Percentiles rank a stretch among this genome's conserved stretches.
phyloP scores from a whole-genome alignment of 2,113 vertebrate species.

The Planiliza haematocheilus region DNA sequence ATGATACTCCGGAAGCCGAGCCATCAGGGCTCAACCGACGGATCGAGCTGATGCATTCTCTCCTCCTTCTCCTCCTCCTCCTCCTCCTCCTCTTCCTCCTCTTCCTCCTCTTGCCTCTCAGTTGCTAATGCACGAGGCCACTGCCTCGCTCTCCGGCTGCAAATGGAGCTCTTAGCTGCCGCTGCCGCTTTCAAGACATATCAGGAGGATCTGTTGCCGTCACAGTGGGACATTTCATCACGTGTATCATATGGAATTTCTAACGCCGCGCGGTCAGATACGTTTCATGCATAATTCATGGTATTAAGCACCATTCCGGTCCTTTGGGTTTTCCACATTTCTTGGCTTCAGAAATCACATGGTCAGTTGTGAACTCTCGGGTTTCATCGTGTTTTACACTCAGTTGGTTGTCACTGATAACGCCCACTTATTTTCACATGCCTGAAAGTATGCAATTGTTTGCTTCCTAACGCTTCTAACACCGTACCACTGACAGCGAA shows the following conservation, averaged over 20 bases:
- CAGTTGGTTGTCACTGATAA: slow-evolving; percentile 16
- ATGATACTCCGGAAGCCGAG: slow-evolving; percentile 53
- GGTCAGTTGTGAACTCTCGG: slow-evolving; percentile 9
- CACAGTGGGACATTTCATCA: neutral
- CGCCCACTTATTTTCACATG: slow-evolving; percentile 21
- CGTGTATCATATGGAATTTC: slow-evolving; percentile 9
- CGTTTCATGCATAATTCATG: slow-evolving; percentile 11
- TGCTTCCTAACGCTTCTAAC: slow-evolving; percentile 47
- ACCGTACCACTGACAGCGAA: slow-evolving; percentile 39
- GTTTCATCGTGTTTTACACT: slow-evolving; percentile 17
- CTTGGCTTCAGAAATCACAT: neutral
- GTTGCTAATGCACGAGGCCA: slow-evolving; percentile 57
- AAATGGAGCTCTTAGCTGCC: slow-evolving; percentile 58
- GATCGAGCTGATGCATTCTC: slow-evolving; percentile 55
- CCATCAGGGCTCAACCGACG: slow-evolving; percentile 56
- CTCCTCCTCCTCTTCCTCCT: slow-evolving; percentile 20
- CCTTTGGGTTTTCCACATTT: neutral
- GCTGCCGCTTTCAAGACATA: slow-evolving; percentile 49
- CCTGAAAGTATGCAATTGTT: slow-evolving; percentile 31
- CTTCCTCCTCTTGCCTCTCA: slow-evolving; percentile 22
- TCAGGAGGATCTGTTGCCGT: neutral
- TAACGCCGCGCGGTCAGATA: neutral
- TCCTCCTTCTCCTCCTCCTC: slow-evolving; percentile 17
- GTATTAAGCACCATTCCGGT: neutral
- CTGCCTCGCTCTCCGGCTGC: slow-evolving; percentile 37